Evolutionary conservation across 2,888 invertebrate species (phyloP).

Genomic region (Campoletis raptor): DNA sequence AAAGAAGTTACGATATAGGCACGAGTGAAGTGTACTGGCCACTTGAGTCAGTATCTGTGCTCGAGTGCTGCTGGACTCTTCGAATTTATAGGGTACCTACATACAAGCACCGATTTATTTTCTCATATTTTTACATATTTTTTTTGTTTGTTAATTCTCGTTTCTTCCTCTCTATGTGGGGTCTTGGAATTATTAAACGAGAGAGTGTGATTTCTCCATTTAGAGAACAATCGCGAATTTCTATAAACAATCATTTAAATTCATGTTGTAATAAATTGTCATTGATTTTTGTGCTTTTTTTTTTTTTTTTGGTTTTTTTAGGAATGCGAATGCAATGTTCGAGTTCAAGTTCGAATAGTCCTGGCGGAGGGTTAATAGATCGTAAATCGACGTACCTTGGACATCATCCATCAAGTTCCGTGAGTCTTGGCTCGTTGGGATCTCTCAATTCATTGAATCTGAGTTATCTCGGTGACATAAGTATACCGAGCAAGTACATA

Average conservation of each 20-base stretch:
- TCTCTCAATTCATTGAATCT: conserved; percentile 79
- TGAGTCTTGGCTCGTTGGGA: conserved; percentile 78
- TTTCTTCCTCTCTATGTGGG: conserved; percentile 68
- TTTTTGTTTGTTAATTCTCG: conserved; percentile 13
- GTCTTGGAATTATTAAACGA: conserved; percentile 53
- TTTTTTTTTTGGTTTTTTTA: conserved; percentile 69
- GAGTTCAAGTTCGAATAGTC: conserved; percentile 79
- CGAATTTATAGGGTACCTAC: conserved; percentile 76
- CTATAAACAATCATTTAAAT: too few species aligned
- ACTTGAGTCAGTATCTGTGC: conserved; percentile 72
- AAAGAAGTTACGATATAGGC: conserved; percentile 72
- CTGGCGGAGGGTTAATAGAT: conserved; percentile 80
- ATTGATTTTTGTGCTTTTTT: neutral
- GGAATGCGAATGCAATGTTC: conserved; percentile 81
- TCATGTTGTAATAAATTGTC: too few species aligned
- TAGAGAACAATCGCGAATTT: neutral
- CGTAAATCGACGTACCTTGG: conserved; percentile 80
- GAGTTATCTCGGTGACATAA: conserved; percentile 79
- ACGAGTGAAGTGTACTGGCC: conserved; percentile 80
- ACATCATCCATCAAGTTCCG: conserved; percentile 76
- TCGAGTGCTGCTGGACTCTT: conserved; percentile 73
- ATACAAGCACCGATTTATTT: conserved; percentile 70
- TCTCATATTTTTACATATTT: conserved; percentile 50
- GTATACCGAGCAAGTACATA: conserved; percentile 74
- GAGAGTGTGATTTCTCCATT: neutral